phyloP scores from a whole-genome alignment of 2,113 vertebrate species.

The Tetrax tetrax region DNA sequence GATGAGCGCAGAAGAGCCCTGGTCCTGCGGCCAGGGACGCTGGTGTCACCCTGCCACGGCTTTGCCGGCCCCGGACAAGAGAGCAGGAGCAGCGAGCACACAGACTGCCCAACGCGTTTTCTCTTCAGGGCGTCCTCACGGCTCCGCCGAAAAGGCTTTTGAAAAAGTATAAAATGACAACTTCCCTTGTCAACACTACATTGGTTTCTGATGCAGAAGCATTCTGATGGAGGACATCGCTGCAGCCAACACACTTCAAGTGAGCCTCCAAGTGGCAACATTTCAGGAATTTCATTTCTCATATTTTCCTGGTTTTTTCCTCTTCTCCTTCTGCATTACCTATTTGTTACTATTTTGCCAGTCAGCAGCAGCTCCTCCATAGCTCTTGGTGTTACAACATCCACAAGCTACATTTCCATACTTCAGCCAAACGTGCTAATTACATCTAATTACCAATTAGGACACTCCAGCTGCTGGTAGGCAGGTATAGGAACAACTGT shows the following conservation, averaged over 20 bases:
- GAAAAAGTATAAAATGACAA: accelerated
- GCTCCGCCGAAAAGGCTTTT: background rate
- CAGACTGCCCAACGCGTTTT: accelerated
- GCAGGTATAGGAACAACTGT: too few relatives aligned
- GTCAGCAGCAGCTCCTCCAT: background rate
- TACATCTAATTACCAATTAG: background rate
- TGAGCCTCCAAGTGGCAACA: accelerated
- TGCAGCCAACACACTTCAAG: background rate
- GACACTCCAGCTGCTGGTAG: background rate
- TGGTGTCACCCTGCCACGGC: accelerated
- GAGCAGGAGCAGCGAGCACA: background rate
- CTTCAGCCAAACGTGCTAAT: background rate
- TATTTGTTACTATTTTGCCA: background rate
- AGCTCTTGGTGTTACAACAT: background rate
- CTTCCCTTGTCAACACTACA: accelerated
- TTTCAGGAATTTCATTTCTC: background rate
- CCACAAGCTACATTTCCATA: background rate
- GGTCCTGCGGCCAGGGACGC: background rate
- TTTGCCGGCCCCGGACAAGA: accelerated
- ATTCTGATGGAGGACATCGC: background rate
- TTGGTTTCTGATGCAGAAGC: too few relatives aligned
- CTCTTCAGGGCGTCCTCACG: background rate
- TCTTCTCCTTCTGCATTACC: background rate
- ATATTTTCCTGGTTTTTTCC: accelerated
- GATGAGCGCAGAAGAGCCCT: background rate